phyloP scores from a whole-genome alignment of 2,797 vertebrate genomes.

The Enteromius thamalakanensis region DNA sequence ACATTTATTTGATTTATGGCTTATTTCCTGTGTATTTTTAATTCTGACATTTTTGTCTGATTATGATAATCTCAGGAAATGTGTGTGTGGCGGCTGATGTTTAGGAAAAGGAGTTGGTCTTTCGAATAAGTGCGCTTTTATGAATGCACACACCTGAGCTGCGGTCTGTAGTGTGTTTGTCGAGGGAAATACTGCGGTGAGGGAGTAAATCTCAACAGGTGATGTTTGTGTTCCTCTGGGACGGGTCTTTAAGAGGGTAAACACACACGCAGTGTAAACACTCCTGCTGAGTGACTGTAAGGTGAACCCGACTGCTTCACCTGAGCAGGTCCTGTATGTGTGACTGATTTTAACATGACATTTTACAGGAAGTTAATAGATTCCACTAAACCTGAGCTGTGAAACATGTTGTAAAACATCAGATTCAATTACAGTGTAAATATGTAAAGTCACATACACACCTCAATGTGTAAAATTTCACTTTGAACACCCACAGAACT shows the following conservation, averaged over 20 bases:
- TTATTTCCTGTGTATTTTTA: constrained; percentile 1
- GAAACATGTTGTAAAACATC: constrained; percentile 24
- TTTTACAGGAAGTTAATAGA: constrained; percentile 27
- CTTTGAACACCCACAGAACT: not conserved
- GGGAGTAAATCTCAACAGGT: constrained; percentile 40
- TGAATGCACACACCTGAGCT: constrained; percentile 27
- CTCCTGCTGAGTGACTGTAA: constrained; percentile 6
- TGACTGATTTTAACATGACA: constrained; percentile 23
- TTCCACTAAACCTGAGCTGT: not conserved
- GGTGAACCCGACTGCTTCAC: constrained; percentile 37
- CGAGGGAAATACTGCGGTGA: constrained; percentile 41
- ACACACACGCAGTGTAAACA: constrained; percentile 41
- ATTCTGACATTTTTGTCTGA: not conserved
- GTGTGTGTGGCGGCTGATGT: not conserved
- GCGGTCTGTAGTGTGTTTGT: constrained; percentile 37
- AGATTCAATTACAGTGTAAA: not conserved
- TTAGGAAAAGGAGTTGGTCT: not conserved
- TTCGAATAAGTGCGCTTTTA: not conserved
- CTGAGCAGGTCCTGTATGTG: constrained; percentile 34
- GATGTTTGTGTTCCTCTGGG: constrained; percentile 44
- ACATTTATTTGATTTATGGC: not conserved
- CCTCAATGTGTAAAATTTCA: not conserved
- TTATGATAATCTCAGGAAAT: not conserved
- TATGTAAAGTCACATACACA: not conserved
- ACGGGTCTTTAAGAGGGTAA: constrained; percentile 43